Percentiles rank a stretch among this genome's conserved stretches.
Conservation (phyloP, 1,140 invertebrate genomes). For the Megathymus violae region DNA sequence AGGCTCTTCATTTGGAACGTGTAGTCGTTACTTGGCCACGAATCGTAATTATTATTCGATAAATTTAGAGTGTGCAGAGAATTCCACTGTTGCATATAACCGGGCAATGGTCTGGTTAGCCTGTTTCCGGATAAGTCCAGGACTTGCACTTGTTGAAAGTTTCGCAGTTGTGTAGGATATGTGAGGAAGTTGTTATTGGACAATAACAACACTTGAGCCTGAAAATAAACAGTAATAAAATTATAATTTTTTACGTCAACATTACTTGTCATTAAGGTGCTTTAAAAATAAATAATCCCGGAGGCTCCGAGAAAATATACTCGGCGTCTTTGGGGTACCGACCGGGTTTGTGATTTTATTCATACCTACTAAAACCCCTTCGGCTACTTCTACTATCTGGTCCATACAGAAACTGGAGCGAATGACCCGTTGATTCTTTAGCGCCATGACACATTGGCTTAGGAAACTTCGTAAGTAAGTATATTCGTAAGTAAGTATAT, state of each 20-base stretch:
- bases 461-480: no score
- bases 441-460: no score
- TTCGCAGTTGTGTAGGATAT: constrained; percentile 82
- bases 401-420: no score
- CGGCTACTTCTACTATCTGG: no score
- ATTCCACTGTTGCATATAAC: constrained; percentile 71
- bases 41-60: constrained; percentile 83
- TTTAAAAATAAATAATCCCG: no score
- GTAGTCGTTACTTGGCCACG: constrained; percentile 78
- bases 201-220: constrained; percentile 81
- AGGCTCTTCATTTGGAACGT: constrained; percentile 70
- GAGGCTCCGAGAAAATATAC: no score
- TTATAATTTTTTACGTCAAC: neutral
- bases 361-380: no score
- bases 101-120: constrained; percentile 66
- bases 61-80: constrained; percentile 81
- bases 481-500: no score
- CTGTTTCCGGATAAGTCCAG: constrained; percentile 85
- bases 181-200: constrained; percentile 82
- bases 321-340: no score
- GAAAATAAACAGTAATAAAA: constrained; percentile 47
- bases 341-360: no score
- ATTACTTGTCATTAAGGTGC: no score
- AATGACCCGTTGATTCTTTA: no score
- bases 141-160: constrained; percentile 75